phyloP scores from a whole-genome alignment of 2,797 vertebrate species.

The Hybognathus amarus region DNA sequence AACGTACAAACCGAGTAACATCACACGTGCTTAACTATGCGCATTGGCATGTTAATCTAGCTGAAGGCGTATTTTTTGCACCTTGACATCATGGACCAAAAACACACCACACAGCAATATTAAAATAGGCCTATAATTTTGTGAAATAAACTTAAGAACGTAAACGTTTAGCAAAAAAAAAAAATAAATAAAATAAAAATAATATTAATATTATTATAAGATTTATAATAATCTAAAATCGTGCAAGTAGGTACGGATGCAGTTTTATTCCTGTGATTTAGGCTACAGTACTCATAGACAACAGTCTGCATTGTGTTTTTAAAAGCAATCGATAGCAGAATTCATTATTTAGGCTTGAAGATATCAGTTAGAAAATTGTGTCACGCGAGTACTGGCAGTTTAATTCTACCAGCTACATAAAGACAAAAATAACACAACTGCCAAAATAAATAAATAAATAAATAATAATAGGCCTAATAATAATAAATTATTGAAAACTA shows the following conservation, averaged over 20 bases:
- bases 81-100: slow-evolving; percentile 42
- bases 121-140: background rate
- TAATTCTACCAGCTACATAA: background rate
- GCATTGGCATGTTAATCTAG: slow-evolving; percentile 80
- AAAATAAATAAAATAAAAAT: background rate
- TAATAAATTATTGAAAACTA: background rate
- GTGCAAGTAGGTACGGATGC: too few relatives aligned
- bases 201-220: background rate
- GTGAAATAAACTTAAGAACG: background rate
- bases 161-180: background rate
- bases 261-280: background rate
- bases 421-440: background rate
- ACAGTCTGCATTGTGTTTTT: background rate
- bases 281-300: background rate
- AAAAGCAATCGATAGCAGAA: background rate
- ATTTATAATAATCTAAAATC: background rate
- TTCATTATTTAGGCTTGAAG: background rate
- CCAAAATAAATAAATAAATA: too few relatives aligned
- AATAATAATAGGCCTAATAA: too few relatives aligned
- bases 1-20: slow-evolving; percentile 76
- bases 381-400: background rate
- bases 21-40: slow-evolving; percentile 76
- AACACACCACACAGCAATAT: background rate
- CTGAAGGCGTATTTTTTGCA: slow-evolving; percentile 78
- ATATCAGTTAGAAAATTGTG: background rate